phyloP scores from a whole-genome alignment of 2,113 vertebrate genomes.

The Casuarius casuarius region DNA sequence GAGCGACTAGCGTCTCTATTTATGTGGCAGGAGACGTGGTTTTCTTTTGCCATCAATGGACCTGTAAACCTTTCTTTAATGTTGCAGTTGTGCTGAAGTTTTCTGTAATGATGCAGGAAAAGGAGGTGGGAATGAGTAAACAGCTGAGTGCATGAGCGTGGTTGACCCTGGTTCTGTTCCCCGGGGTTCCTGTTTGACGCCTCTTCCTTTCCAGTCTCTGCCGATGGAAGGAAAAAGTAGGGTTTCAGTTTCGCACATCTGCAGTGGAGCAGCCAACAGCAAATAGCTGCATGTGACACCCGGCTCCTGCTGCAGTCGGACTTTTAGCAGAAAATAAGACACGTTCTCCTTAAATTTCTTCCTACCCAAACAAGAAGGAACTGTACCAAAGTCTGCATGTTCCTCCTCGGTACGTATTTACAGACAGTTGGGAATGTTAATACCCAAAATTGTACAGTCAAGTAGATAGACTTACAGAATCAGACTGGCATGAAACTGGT shows the following conservation, averaged over 20 bases:
- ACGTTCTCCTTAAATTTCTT: neutral
- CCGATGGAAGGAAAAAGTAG: neutral
- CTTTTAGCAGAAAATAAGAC: neutral
- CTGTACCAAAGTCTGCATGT: neutral
- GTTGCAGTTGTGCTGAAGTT: neutral
- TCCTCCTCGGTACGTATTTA: neutral
- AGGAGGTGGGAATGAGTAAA: neutral
- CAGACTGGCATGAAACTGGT: neutral
- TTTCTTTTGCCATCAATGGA: neutral
- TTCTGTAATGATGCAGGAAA: neutral
- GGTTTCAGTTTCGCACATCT: neutral
- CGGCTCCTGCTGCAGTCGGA: neutral
- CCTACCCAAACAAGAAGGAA: neutral
- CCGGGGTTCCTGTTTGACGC: neutral
- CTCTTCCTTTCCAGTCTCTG: neutral
- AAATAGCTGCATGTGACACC: neutral
- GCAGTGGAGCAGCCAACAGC: neutral
- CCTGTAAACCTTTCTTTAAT: neutral
- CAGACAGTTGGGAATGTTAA: neutral
- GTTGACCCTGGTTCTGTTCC: neutral
- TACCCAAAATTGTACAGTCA: neutral
- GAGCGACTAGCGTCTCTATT: neutral
- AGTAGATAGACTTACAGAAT: neutral
- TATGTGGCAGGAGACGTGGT: neutral
- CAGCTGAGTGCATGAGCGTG: neutral